Base-by-base conservation (phyloP, 2,888 invertebrate genomes). In the Altica lythri region DNA sequence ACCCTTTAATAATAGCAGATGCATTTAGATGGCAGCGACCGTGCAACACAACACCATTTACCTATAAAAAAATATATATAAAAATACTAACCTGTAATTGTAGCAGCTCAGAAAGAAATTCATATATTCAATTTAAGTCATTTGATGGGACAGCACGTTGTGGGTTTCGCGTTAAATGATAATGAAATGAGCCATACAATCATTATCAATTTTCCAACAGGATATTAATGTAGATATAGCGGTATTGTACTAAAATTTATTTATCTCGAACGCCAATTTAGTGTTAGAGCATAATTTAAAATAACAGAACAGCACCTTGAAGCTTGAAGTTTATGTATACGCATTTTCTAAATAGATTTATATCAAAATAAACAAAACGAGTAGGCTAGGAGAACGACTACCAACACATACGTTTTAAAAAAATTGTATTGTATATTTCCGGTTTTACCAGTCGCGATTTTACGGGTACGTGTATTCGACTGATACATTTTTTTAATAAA, bases 21-120 rank as follows among this genome's bases (percentile, higher is more conserved):
- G 96, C 97, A 76, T 97, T 96, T 61, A 97, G 84, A 77, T 98
- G 98, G 77, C 95, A 95, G 70, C 96, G 83, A 54, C 95, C 95
- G 75, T 93, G 90, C 42, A 99, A 79, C 10, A 96, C 93, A 56
- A 90, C 86, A 6, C 96, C 97, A 77, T 98, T 98, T 63, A 95
- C 92, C 93, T 94, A 79, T 9, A 77, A 78, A 65, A 65, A 62
- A 64, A 53, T 62, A 48, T 65, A 55, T 61, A 76, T 75, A 53
- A 59, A 35, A 13, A 25, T 38, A 72, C 72, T 69, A 65, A 72
- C 72, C 71, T 72, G 61, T 57, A 55, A 46, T 60, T 64, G 58
- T 66, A 68, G 53, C 70, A 69, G 51, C 67, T 64, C 52, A 68
- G 63, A 45, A 71, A 61, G 58, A 68, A 64, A 65, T 67, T 70